Evolutionary conservation across 2,888 invertebrate genomes (phyloP).

Genomic region (Adineta ricciae): DNA sequence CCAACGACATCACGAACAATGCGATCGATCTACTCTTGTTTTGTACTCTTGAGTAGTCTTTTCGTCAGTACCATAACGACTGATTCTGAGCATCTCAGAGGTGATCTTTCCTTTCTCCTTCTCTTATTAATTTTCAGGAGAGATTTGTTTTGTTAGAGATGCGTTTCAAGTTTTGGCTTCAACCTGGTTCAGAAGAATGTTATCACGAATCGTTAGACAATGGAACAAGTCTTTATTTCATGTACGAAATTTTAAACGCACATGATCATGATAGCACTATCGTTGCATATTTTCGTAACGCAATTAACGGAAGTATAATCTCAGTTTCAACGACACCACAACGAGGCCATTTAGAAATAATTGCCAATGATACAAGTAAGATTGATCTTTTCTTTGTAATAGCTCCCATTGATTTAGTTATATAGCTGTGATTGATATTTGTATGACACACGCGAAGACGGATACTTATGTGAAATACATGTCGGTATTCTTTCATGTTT

Average conservation of each 20-base stretch:
- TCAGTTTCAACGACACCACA: neutral
- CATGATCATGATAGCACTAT: neutral
- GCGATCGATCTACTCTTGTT: neutral
- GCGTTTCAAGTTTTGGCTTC: conserved; percentile 17
- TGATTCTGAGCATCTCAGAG: neutral
- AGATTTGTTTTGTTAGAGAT: neutral
- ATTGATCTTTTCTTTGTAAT: too few relatives aligned
- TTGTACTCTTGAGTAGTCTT: neutral
- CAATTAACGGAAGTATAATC: neutral
- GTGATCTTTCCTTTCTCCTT: neutral
- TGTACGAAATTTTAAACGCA: conserved; percentile 18
- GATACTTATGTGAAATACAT: conserved; percentile 1
- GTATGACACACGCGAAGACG: neutral
- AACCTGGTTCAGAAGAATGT: neutral
- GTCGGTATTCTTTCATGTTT: conserved; percentile 2
- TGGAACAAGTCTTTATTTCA: neutral
- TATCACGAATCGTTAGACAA: neutral
- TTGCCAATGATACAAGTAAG: neutral
- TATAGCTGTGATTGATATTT: neutral
- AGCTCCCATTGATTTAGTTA: too few relatives aligned
- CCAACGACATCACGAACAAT: neutral
- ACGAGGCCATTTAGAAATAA: neutral
- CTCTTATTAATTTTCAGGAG: neutral
- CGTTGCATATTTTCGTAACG: neutral
- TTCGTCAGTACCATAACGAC: neutral